Evolutionary conservation across 2,797 vertebrate genomes (phyloP), one percentile per base, ranked within the genome.

Genomic region (Glossophaga mutica): DNA sequence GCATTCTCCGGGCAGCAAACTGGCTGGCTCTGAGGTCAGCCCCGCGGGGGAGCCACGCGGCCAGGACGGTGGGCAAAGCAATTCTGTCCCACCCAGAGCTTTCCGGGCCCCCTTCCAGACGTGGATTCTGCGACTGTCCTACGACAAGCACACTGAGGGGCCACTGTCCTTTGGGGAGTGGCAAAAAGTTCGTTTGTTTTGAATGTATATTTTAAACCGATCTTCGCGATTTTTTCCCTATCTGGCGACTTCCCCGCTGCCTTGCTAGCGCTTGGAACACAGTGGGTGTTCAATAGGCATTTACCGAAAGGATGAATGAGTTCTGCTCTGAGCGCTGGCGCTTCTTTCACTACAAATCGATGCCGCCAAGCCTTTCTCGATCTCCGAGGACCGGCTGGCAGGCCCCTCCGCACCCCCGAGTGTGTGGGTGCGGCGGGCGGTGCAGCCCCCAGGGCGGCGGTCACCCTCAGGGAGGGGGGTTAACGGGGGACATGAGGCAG

Each of bases 251-350:
- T 39, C 9, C 2, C 11, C 0, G 42, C 46, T 32, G 82, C 55
- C 42, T 1, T 2, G 78, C 83, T 59, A 4, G 68, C 11, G 16
- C 87, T 19, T 1, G 19, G 76, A 42, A 74, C 73, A 29, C 37
- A 91, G 81, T 50, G 42, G 89, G 83, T 42, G 34, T 50, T 94
- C 73, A 77, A 5, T 2, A 22, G 62, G 70, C 37, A 14, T 6
- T 2, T 2, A 7, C 22, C 0, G 0, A 3, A 1, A 2, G 34
- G 50, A 24, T 1, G 24, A 2, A 8, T 0, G n/a, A 4, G 3
- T 6, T 37, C 70, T 10, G 55, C 44, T 26, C 12, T 2, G 14
- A 39, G 26, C 55, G 0, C 6, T 1, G 19, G 39, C 48, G 3
- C 48, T 48, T 7, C 90, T 82, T 37, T 46, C 79, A 1, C 71